Percentiles rank a stretch among this genome's conserved stretches.
Conservation (phyloP, 2,888 invertebrate species). For the Eucera pruinosa region DNA sequence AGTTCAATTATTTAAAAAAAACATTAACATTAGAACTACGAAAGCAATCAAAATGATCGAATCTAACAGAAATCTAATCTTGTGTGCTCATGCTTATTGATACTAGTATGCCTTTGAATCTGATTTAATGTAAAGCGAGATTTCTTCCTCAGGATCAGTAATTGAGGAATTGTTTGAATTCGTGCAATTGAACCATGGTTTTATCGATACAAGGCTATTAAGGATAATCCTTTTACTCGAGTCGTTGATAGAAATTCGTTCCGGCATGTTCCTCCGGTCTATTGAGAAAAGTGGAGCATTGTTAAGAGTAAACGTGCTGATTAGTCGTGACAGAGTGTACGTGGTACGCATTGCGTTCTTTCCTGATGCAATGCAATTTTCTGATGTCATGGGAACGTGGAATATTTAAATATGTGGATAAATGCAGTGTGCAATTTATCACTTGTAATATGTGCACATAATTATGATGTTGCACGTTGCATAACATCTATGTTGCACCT, state of each 20-base stretch:
- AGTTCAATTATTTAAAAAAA: too few relatives aligned
- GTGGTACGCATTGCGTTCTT: background rate
- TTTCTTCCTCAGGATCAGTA: background rate
- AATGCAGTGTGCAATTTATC: slow-evolving; percentile 19
- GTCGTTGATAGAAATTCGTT: background rate
- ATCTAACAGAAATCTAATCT: too few relatives aligned
- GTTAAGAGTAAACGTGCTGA: background rate
- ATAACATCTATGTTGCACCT: background rate
- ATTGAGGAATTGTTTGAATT: background rate
- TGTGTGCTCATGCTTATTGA: too few relatives aligned
- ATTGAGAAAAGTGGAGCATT: background rate
- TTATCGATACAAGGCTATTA: background rate
- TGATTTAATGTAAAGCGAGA: background rate
- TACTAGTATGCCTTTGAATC: too few relatives aligned
- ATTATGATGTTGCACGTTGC: slow-evolving; percentile 8
- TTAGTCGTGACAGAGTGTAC: background rate
- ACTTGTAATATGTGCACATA: slow-evolving; percentile 2
- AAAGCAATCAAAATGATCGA: too few relatives aligned
- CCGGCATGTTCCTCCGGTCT: background rate
- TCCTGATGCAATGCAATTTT: slow-evolving; percentile 4
- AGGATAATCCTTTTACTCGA: background rate
- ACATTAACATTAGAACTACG: too few relatives aligned
- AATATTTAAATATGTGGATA: slow-evolving; percentile 27
- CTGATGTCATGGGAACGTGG: slow-evolving; percentile 17
- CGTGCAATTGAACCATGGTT: background rate